Conservation (phyloP, 2,888 invertebrate species). For the Lingula anatina region DNA sequence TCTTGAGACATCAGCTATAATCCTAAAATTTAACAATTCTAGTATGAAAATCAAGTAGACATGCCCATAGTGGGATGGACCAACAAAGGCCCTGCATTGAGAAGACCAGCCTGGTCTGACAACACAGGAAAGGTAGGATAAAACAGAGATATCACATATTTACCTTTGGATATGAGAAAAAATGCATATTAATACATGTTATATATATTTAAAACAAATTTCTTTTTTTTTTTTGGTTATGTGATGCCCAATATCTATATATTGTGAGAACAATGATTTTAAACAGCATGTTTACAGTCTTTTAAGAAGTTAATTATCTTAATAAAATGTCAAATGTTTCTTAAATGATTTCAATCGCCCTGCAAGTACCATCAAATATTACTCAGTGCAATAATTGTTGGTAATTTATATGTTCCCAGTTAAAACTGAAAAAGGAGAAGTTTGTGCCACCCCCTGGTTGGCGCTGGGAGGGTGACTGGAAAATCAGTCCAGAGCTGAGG, state of each 20-base stretch:
- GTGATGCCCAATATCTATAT: background rate
- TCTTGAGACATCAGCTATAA: too few relatives aligned
- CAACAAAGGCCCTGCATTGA: slow-evolving; percentile 51
- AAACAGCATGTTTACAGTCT: too few relatives aligned
- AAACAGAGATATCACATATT: too few relatives aligned
- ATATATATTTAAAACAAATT: background rate
- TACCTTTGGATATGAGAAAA: too few relatives aligned
- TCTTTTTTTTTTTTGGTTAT: slow-evolving; percentile 1
- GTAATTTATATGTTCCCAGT: slow-evolving; percentile 13
- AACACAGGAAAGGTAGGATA: slow-evolving; percentile 47
- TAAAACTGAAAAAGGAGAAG: slow-evolving; percentile 43
- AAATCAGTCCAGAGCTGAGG: slow-evolving; percentile 54
- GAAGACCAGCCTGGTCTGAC: slow-evolving; percentile 53
- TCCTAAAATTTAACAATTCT: too few relatives aligned
- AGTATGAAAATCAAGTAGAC: slow-evolving; percentile 53
- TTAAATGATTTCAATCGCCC: background rate
- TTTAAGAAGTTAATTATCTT: too few relatives aligned
- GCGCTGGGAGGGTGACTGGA: slow-evolving; percentile 55
- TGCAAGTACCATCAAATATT: background rate
- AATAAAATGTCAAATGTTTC: too few relatives aligned
- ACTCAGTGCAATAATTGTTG: background rate
- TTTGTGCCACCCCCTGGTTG: slow-evolving; percentile 53
- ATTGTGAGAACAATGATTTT: background rate
- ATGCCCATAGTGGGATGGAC: slow-evolving; percentile 53
- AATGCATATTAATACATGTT: background rate